Base-by-base conservation (phyloP, 2,888 invertebrate species). In the Morpho achilles region DNA sequence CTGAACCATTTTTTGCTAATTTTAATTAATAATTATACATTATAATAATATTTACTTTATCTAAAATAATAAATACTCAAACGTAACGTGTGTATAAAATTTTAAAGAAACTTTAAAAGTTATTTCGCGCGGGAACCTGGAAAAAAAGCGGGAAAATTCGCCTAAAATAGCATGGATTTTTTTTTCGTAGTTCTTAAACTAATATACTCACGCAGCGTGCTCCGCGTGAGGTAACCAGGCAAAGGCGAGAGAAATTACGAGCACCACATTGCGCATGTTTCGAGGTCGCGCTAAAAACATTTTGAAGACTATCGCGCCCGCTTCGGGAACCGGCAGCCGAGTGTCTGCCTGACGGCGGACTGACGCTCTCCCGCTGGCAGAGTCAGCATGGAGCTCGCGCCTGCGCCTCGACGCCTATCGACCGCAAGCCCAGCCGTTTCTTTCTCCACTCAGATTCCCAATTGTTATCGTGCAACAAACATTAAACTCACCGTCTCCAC, bases 261-360 rank as follows among this genome's bases (percentile, higher is more conserved):
- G 75, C 67, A 82, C 83, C 75, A 86, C 75, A 79, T 80, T 84
- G 75, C 79, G 76, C 74, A 82, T 79, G 75, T 77, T 80, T 76
- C 80, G 86, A 71, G 77, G 78, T 77, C 88, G 85, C 75, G 73
- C 72, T 80, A 80, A 74, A 72, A 76, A 75, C 83, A 84, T 85
- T 79, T 74, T 80, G 74, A 68, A 75, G 74, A 69, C 74, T 75
- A 76, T 78, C 76, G 76, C 76, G 42, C 42, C 66, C 74, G 69
- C 3, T 32, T 58, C 76, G 70, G 76, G 80, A 80, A 80, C 79
- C 82, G 84, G 82, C 87, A 79, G 80, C 79, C 82, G 82, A 84
- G 84, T 77, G 67, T 70, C 73, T 74, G 77, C 74, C 84, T 73
- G 79, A 77, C 84, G 86, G 84, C 79, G 76, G 77, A 87, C 86